Conservation (phyloP, 2,113 vertebrate genomes). For the Gambusia holbrooki region DNA sequence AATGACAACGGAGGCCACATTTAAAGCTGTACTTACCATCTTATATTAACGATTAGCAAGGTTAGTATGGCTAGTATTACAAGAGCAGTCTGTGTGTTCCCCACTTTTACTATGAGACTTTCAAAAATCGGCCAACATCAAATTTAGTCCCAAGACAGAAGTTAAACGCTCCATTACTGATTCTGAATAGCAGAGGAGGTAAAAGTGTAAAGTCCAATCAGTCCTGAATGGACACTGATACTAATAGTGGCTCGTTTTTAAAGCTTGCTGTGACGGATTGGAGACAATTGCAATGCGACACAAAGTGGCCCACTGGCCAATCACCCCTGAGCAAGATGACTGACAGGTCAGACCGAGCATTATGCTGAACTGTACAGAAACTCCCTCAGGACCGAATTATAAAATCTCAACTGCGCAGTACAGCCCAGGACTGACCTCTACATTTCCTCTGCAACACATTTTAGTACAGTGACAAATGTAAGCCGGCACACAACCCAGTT, state of each 20-base stretch:
- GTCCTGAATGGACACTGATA: not conserved
- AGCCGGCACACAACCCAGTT: slow-evolving; percentile 29
- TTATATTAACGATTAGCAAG: not conserved
- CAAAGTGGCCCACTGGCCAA: slow-evolving; percentile 1
- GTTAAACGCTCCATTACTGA: not conserved
- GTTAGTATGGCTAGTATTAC: not conserved
- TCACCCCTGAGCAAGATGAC: slow-evolving; percentile 20
- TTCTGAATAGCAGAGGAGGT: slow-evolving; percentile 7
- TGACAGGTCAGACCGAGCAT: slow-evolving; percentile 13
- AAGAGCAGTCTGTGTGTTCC: not conserved
- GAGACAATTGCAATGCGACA: not conserved
- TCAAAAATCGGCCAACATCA: not conserved
- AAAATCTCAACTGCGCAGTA: not conserved
- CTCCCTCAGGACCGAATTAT: not conserved
- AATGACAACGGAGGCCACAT: not conserved
- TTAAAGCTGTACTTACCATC: not conserved
- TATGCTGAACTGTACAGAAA: slow-evolving; percentile 3
- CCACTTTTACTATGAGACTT: not conserved
- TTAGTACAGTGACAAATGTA: slow-evolving; percentile 31
- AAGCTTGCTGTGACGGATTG: slow-evolving; percentile 19
- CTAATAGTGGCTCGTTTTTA: not conserved
- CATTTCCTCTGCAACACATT: slow-evolving; percentile 14
- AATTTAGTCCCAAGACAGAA: not conserved
- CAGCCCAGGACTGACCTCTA: not conserved
- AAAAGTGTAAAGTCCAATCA: not conserved